These are phyloP conservation scores for Notothenia coriiceps DNA, from an alignment of 2,113 vertebrate species.

Conservation along the genomic window DNA sequence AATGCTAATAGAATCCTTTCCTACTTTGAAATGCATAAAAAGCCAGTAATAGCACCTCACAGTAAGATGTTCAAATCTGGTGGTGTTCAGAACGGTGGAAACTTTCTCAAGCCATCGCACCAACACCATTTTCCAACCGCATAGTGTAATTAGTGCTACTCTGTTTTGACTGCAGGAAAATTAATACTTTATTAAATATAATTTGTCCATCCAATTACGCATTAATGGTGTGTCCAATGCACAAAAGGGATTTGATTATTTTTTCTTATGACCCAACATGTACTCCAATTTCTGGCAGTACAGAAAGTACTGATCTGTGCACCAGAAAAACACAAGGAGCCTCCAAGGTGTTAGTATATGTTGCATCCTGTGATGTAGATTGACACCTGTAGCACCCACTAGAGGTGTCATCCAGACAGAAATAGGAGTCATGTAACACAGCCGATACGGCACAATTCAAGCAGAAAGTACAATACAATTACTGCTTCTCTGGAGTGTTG, in stretches of 20 bases:
- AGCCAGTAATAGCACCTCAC: slow-evolving; percentile 53
- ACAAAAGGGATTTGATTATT: not conserved
- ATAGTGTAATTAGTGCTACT: slow-evolving; percentile 34
- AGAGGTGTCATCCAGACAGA: not conserved
- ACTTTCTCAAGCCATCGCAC: slow-evolving; percentile 36
- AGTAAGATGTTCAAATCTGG: slow-evolving; percentile 51
- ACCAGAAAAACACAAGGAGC: not conserved
- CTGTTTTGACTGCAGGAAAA: slow-evolving; percentile 21
- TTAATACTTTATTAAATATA: slow-evolving; percentile 13
- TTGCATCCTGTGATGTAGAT: not conserved
- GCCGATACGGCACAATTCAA: too few relatives aligned
- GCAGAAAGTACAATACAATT: too few relatives aligned
- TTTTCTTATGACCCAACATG: not conserved
- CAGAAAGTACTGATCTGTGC: not conserved
- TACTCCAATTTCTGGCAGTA: slow-evolving; percentile 1
- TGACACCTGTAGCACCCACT: too few relatives aligned
- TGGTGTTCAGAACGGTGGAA: slow-evolving; percentile 37
- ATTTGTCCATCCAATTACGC: slow-evolving; percentile 14
- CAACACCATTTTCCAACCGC: slow-evolving; percentile 23
- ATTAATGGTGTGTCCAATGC: slow-evolving; percentile 10
- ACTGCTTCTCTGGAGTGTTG: slow-evolving; percentile 1
- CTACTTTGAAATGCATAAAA: slow-evolving; percentile 63
- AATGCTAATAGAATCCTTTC: slow-evolving; percentile 48
- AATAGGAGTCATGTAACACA: not conserved
- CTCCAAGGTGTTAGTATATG: not conserved